Base-by-base conservation (phyloP, 2,797 vertebrate species). In the Danio jaintianensis region DNA sequence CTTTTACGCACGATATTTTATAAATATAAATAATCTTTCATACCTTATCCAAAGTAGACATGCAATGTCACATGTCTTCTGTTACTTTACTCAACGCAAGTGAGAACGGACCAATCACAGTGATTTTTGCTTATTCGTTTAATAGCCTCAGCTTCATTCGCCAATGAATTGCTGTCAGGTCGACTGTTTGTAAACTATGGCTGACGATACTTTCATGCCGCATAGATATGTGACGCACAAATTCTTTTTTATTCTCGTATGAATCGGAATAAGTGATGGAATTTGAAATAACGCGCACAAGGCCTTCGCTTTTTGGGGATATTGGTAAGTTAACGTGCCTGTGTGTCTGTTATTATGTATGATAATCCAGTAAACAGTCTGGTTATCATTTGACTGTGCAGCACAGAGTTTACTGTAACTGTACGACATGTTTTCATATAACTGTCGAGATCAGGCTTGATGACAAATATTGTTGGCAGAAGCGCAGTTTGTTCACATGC, bases 281-380 rank as follows among this genome's bases (percentile, higher is more conserved):
- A 47, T 84, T 84, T 79, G 85, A 84, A 6, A 59, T 81, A 76
- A 80, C 72, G 20, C 78, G 79, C n/a, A 36, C 83, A n/a, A 72
- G 85, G 8, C 85, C 85, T 10, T 84, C 85, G 29, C 78, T 86
- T 9, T 86, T 81, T 29, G 80, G 83, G 45, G 80, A 83, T 9
- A 81, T 86, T 9, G 85, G 83, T 86, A 79, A 86, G 85, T 78
- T 58, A 36, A 38, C 29, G 18, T 15, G 22, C 10, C 9, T 6
- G 20, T 16, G 9, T 40, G 47, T 63, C n/a, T 63, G 47, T 42
- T 20, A 6, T 74, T 2, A 40, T 53, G 22, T 6, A 9, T 9
- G 7, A 43, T 8, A 15, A 42, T 12, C 0, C 38, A 7, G n/a
- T 22, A 53, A 53, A 12, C 47, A 15, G 58, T 9, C 6, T 20